Percentiles rank a stretch among this genome's conserved stretches.
Conservation (phyloP, 2,888 invertebrate species). For the Augochlorella aurata region DNA sequence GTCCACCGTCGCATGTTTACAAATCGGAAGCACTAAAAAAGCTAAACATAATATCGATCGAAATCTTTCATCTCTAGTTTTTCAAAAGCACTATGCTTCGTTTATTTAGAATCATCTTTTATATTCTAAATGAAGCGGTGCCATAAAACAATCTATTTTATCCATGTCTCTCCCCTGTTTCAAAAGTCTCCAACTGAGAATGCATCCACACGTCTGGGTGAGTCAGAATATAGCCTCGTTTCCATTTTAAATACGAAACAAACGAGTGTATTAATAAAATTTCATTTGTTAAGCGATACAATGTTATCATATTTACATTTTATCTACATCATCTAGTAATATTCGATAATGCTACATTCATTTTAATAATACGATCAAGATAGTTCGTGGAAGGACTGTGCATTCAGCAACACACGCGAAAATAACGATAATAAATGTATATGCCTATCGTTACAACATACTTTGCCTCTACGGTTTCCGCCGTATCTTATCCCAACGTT, state of each 20-base stretch:
- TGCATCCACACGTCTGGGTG: background rate
- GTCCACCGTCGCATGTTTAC: background rate
- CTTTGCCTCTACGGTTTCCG: conserved; percentile 33
- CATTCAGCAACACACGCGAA: conserved; percentile 42
- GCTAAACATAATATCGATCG: background rate
- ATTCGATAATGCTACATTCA: conserved; percentile 32
- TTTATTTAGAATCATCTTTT: background rate
- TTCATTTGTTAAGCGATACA: conserved; percentile 41
- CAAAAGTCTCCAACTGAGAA: conserved; percentile 9
- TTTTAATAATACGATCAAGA: conserved; percentile 45
- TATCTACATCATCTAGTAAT: conserved; percentile 45
- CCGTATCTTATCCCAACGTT: conserved; percentile 49
- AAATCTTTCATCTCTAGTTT: background rate
- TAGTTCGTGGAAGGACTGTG: conserved; percentile 47
- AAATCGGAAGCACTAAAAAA: background rate
- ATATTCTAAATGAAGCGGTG: conserved; percentile 1
- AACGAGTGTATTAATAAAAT: conserved; percentile 44
- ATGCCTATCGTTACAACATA: conserved; percentile 33
- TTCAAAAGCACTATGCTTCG: background rate
- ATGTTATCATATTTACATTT: conserved; percentile 41
- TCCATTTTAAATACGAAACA: conserved; percentile 28
- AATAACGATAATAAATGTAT: conserved; percentile 41
- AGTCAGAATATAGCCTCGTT: background rate
- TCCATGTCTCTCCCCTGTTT: background rate
- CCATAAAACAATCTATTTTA: background rate